phyloP scores from a whole-genome alignment of 2,888 invertebrate genomes.

The Apodemia duryi region DNA sequence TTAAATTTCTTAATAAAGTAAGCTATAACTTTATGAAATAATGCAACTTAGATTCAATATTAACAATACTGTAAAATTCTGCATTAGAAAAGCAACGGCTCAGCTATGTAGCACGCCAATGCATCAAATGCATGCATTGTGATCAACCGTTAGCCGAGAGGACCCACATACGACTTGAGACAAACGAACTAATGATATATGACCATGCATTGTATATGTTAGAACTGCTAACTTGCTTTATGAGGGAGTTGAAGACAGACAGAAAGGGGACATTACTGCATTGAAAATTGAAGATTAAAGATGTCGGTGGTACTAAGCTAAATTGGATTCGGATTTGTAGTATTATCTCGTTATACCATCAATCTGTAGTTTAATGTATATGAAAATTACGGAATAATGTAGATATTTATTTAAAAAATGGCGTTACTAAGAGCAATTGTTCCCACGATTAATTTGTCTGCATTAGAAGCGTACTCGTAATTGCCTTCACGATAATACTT shows the following conservation, averaged over 20 bases:
- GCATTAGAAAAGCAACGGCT: constrained; percentile 27
- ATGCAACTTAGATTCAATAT: constrained; percentile 15
- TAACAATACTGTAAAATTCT: constrained; percentile 16
- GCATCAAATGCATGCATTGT: constrained; percentile 63
- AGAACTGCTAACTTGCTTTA: constrained; percentile 38
- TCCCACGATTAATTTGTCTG: too few species aligned
- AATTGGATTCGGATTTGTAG: constrained; percentile 9
- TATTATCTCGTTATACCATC: constrained; percentile 6
- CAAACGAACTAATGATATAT: constrained; percentile 65
- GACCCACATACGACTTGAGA: constrained; percentile 56
- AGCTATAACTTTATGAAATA: constrained; percentile 11
- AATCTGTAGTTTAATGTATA: constrained; percentile 5
- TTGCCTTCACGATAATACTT: too few species aligned
- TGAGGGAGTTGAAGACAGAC: constrained; percentile 44
- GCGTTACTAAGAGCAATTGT: too few species aligned
- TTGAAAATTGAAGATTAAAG: constrained; percentile 16
- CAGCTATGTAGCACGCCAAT: constrained; percentile 57
- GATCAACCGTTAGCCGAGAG: constrained; percentile 60
- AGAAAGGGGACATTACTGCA: constrained; percentile 38
- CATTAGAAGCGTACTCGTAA: too few species aligned
- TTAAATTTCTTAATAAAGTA: too few species aligned
- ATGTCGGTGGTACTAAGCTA: background rate
- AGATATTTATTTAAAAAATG: too few species aligned
- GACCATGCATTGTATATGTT: constrained; percentile 39
- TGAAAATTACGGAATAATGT: too few species aligned